phyloP scores from a whole-genome alignment of 2,113 vertebrate species.

The Paradoxurus hermaphroditus region DNA sequence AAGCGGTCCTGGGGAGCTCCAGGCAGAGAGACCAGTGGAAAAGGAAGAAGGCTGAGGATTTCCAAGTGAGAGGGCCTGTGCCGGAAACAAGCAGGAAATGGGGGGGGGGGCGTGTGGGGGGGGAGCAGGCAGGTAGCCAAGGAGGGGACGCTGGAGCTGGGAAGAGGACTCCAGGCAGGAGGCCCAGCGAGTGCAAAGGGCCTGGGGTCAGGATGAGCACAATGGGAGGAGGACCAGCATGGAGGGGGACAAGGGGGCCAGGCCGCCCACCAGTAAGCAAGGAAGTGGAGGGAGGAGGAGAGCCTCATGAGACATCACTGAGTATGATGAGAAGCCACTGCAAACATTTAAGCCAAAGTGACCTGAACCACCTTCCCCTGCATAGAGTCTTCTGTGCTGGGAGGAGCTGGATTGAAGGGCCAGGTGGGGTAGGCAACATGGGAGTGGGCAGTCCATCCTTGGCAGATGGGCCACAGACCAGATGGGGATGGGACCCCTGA shows the following conservation, averaged over 20 bases:
- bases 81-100: not conserved
- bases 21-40: not conserved
- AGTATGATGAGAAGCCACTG: not conserved
- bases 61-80: not conserved
- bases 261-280: not conserved
- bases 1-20: not conserved
- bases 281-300: not conserved
- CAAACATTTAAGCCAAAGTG: not conserved
- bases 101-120: accelerated
- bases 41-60: not conserved
- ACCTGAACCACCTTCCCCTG: not conserved
- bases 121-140: not conserved
- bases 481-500: not conserved
- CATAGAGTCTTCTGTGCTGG: too few species aligned
- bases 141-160: not conserved
- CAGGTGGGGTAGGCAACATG: not conserved
- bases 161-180: not conserved
- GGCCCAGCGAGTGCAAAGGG: not conserved
- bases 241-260: not conserved
- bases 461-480: too few species aligned
- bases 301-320: not conserved
- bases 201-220: not conserved
- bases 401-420: not conserved
- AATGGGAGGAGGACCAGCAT: not conserved
- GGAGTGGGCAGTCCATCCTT: not conserved